These are phyloP conservation scores for Cebus imitator DNA, from an alignment of 2,113 vertebrate species.

Conservation along the genomic window DNA sequence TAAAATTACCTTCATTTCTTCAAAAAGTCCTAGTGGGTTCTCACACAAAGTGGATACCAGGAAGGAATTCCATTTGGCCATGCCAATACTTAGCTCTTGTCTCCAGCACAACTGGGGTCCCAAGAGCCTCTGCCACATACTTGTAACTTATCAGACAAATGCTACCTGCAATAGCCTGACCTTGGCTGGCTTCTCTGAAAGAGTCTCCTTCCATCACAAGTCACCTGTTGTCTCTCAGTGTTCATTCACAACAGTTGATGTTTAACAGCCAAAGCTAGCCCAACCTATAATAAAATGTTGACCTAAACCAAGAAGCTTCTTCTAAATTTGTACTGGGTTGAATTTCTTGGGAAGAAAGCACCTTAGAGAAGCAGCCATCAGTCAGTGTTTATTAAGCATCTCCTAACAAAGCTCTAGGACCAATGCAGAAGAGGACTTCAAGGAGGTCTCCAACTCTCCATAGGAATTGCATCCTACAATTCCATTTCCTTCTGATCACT, in stretches of 20 bases:
- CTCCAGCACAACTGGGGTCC: neutral
- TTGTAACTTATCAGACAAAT: neutral
- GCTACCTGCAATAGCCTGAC: neutral
- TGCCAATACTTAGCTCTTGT: neutral
- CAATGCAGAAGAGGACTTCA: neutral
- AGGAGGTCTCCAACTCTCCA: neutral
- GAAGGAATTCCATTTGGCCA: neutral
- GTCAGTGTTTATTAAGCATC: neutral
- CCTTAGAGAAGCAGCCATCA: neutral
- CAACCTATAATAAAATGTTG: neutral
- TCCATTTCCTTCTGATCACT: neutral
- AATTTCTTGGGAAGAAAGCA: neutral
- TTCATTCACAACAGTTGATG: neutral
- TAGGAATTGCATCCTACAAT: neutral
- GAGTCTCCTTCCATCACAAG: neutral
- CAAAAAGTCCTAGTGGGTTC: neutral
- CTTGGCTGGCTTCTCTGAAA: neutral
- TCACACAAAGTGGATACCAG: neutral
- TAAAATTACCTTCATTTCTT: constrained; percentile 29
- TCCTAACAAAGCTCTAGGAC: neutral
- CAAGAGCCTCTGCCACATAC: neutral
- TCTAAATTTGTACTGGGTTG: neutral
- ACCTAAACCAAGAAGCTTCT: neutral
- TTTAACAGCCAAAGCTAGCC: neutral
- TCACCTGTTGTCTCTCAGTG: neutral